Base-by-base conservation (phyloP, 2,888 invertebrate species). In the Agrochola circellaris region DNA sequence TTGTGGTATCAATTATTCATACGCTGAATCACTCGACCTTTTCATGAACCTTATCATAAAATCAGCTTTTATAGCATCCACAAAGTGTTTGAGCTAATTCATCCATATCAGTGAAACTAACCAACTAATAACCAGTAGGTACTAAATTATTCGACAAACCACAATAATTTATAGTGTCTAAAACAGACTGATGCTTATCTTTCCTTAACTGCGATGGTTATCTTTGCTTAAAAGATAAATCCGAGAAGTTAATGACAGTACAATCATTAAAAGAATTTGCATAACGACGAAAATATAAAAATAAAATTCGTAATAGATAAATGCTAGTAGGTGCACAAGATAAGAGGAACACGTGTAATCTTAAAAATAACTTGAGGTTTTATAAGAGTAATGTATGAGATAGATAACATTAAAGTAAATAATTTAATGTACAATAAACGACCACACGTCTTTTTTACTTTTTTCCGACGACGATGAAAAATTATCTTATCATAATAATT, bases 361-460 rank as follows among this genome's bases (percentile, higher is more conserved):
- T 66, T 73, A 70, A 82, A 71, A 73, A 82, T 82, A 77, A 58
- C 45, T 54, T 38, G 6, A 30, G 4, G 0, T 42, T 78, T 58
- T 34, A 17, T 15, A 60, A 78, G 2, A 20, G 4, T 26, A 15
- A 62, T 2, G 45, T 60, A 42, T 51, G 58, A 51, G 26, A 64
- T 34, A 70, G 23, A 26, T 71, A 34, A 79, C 8, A 56, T 34
- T 38, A 26, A 48, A 54, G 17, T 45, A 65, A 71, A 71, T 56
- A 65, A 42, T 56, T 45, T 26, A 5, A n/a, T 20, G 45, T 34
- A 20, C 3, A 61, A 38, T 30, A 34, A 51, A 26, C 34, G 9
- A 15, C n/a, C 3, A 64, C 77, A 69, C 30, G 56, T 58, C 23
- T 30, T 68, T 51, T 58, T 26, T 2, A n/a, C 0, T 20, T 75